Conservation (phyloP, 1,140 invertebrate genomes). For the Eumeta japonica region DNA sequence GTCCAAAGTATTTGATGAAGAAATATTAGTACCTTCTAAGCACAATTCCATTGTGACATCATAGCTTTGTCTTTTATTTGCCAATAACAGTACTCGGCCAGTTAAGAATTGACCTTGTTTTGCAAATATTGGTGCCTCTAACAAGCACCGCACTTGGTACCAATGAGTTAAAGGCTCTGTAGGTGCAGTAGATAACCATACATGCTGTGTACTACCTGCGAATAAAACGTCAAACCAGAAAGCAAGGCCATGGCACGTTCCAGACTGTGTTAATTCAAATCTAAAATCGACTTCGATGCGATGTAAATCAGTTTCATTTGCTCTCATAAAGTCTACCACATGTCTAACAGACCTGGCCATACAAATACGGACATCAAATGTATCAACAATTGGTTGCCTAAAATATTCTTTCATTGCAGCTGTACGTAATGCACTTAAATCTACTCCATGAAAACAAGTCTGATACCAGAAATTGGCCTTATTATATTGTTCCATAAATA, state of each 20-base stretch:
- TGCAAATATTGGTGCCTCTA: conserved; percentile 91
- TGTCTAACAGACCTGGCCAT: conserved; percentile 93
- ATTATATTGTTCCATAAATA: conserved; percentile 98
- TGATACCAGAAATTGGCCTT: conserved; percentile 99
- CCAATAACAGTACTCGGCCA: conserved; percentile 83
- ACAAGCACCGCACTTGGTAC: conserved; percentile 97
- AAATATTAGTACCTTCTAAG: conserved; percentile 82
- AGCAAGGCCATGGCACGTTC: conserved; percentile 94
- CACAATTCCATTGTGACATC: conserved; percentile 96
- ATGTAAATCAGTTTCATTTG: conserved; percentile 92
- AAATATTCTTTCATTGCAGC: conserved; percentile 98
- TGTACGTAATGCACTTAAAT: conserved; percentile 80
- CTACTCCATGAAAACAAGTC: conserved; percentile 96
- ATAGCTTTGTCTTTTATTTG: conserved; percentile 97
- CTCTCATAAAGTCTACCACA: conserved; percentile 92
- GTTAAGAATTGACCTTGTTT: conserved; percentile 91
- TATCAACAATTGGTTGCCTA: conserved; percentile 97
- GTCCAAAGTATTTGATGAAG: conserved; percentile 89
- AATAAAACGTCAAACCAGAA: conserved; percentile 99
- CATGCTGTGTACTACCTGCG: conserved; percentile 82
- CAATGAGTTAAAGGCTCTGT: conserved; percentile 99
- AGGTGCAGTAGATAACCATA: conserved; percentile 98
- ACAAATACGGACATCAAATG: conserved; percentile 97
- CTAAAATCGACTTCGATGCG: conserved; percentile 94
- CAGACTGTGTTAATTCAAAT: conserved; percentile 90